Conservation (phyloP, 2,888 invertebrate species). For the Taenaris catops region DNA sequence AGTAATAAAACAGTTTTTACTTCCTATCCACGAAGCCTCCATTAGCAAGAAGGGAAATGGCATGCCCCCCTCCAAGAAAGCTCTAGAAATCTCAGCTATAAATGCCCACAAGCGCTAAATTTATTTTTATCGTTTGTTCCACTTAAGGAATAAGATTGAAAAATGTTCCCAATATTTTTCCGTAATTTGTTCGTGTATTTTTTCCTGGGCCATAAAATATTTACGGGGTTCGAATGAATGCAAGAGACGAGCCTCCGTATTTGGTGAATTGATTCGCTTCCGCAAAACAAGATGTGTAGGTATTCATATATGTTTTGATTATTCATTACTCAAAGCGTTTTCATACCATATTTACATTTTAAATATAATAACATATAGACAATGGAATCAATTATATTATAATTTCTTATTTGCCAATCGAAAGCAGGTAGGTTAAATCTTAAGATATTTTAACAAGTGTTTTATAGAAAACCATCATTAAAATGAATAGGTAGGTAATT, state of each 20-base stretch:
- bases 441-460: too few species aligned
- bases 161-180: constrained; percentile 68
- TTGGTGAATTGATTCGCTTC: constrained; percentile 68
- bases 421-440: too few species aligned
- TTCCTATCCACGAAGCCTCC: constrained; percentile 13
- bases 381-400: too few species aligned
- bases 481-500: too few species aligned
- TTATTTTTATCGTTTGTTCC: constrained; percentile 74
- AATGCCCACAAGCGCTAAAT: constrained; percentile 71
- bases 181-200: constrained; percentile 63
- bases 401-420: too few species aligned
- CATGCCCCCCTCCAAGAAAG: constrained; percentile 32
- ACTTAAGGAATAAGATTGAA: constrained; percentile 77
- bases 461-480: too few species aligned
- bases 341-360: too few species aligned
- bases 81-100: constrained; percentile 73
- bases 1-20: constrained; percentile 14
- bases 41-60: constrained; percentile 25
- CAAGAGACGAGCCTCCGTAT: constrained; percentile 50
- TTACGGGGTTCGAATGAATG: constrained; percentile 69
- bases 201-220: constrained; percentile 70
- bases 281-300: constrained; percentile 45
- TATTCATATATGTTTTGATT: constrained; percentile 32
- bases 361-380: too few species aligned
- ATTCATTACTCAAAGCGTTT: too few species aligned